A percentile compares a stretch with the other conserved stretches of the same genome.
Evolutionary conservation across 2,888 invertebrate species (phyloP).

Genomic region (Drosophila ustulata): DNA sequence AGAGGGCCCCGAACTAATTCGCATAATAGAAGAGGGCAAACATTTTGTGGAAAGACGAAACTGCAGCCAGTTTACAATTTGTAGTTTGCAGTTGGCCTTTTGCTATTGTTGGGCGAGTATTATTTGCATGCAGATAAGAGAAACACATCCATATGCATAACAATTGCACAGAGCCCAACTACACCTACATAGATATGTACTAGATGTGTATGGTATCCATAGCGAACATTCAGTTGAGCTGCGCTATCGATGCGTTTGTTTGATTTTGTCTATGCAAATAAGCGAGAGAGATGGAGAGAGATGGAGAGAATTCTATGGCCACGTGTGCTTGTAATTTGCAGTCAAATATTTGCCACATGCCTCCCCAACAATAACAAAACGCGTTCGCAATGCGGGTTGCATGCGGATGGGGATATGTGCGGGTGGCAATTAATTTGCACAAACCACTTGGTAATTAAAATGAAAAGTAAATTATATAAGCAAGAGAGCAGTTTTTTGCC

Average conservation of each 20-base stretch:
- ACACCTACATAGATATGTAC: neutral
- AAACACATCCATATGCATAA: slow-evolving; percentile 5
- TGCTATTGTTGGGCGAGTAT: neutral
- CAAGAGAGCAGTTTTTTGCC: slow-evolving; percentile 22
- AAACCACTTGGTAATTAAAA: slow-evolving; percentile 78
- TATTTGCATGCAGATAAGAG: slow-evolving; percentile 17
- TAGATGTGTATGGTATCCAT: too few species aligned
- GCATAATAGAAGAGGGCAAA: too few species aligned
- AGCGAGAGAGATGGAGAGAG: too few species aligned
- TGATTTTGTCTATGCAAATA: slow-evolving; percentile 29
- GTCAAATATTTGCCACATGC: slow-evolving; percentile 49
- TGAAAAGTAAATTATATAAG: slow-evolving; percentile 77
- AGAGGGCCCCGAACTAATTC: too few species aligned
- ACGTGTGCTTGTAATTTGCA: slow-evolving; percentile 56
- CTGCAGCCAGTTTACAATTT: neutral
- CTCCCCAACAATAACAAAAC: slow-evolving; percentile 22
- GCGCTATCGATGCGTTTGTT: slow-evolving; percentile 30
- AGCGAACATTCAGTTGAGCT: neutral
- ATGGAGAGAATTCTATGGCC: slow-evolving; percentile 15
- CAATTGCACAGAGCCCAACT: slow-evolving; percentile 1
- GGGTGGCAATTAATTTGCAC: slow-evolving; percentile 75
- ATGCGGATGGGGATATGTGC: slow-evolving; percentile 26
- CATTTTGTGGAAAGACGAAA: neutral
- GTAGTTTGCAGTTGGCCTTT: neutral
- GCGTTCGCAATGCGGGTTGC: slow-evolving; percentile 12